Evolutionary conservation across 2,888 invertebrate genomes (phyloP).

Genomic region (Boloria euphrosyne): DNA sequence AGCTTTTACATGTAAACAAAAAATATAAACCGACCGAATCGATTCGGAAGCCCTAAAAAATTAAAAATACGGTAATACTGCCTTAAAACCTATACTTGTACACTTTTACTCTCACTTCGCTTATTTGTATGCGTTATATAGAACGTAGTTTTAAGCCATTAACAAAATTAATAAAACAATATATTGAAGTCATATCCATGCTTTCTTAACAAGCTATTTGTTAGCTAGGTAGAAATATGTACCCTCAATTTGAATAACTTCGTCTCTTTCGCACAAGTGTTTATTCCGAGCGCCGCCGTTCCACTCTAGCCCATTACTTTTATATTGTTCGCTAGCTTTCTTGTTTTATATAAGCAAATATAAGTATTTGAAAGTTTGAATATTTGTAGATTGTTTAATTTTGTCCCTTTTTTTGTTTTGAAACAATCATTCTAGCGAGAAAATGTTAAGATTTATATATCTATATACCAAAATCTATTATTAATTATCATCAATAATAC

Average conservation of each 20-base stretch:
- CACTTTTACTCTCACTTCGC: too few species aligned
- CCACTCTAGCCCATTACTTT: conserved; percentile 80
- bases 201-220: conserved; percentile 78
- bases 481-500: too few species aligned
- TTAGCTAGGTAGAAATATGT: conserved; percentile 82
- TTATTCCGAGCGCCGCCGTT: conserved; percentile 50
- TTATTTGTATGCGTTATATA: too few species aligned
- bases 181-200: conserved; percentile 62
- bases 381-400: conserved; percentile 74
- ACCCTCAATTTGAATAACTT: conserved; percentile 80
- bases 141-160: background rate
- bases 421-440: background rate
- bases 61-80: too few species aligned
- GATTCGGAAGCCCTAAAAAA: too few species aligned
- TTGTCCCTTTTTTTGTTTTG: conserved; percentile 9
- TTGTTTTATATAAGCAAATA: conserved; percentile 82
- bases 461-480: too few species aligned
- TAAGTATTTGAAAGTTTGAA: conserved; percentile 82
- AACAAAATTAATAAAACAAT: conserved; percentile 4
- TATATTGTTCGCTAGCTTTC: conserved; percentile 83
- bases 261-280: conserved; percentile 62
- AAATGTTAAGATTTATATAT: background rate
- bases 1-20: too few species aligned
- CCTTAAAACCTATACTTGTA: too few species aligned
- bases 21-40: too few species aligned